Percentiles rank a stretch among this genome's conserved stretches.
phyloP scores from a whole-genome alignment of 2,888 invertebrate species.

The Caenorhabditis sulstoni region DNA sequence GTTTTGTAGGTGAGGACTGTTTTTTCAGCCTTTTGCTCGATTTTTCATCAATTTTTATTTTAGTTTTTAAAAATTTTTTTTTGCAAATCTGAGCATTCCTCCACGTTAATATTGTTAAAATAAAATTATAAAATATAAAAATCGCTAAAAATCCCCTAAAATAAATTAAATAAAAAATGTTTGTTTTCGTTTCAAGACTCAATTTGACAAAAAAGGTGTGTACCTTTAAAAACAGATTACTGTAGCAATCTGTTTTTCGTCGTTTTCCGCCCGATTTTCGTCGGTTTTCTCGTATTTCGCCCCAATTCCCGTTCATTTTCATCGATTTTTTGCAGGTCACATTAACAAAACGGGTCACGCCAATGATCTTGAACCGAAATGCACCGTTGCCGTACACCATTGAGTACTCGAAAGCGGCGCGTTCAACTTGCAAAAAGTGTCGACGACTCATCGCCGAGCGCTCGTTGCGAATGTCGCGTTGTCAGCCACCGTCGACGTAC shows the following conservation, averaged over 20 bases:
- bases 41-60: no score
- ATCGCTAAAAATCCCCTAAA: no score
- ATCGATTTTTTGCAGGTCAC: not conserved
- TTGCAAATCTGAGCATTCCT: no score
- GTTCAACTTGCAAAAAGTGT: slow-evolving; percentile 74
- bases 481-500: slow-evolving; percentile 67
- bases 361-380: slow-evolving; percentile 5
- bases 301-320: slow-evolving; percentile 2
- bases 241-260: not conserved
- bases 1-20: no score
- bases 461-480: slow-evolving; percentile 67
- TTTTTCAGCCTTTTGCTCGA: no score
- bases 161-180: no score
- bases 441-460: slow-evolving; percentile 64
- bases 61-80: no score
- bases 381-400: slow-evolving; percentile 67
- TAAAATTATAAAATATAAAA: no score
- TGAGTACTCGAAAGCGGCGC: slow-evolving; percentile 72
- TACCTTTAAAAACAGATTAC: no score
- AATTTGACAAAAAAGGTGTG: no score
- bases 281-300: not conserved
- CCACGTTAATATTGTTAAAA: no score
- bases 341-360: not conserved
- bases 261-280: not conserved
- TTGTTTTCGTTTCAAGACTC: no score